phyloP scores from a whole-genome alignment of 2,797 vertebrate genomes.

The Sebastes wilsoni region DNA sequence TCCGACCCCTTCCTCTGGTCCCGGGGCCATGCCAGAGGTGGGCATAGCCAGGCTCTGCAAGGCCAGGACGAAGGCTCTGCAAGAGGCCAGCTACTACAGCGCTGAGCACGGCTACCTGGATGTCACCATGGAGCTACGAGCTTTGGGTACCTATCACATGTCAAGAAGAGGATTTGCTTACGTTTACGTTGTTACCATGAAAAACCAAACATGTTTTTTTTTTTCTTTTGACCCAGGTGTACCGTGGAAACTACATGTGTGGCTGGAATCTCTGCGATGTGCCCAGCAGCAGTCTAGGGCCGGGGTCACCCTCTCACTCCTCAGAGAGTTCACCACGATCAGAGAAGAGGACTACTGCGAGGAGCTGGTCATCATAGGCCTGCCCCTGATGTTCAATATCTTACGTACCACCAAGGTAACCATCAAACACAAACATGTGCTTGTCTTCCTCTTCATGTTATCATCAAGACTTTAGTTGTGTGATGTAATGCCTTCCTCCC shows the following conservation, averaged over 20 bases:
- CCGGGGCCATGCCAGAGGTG: constrained; percentile 71
- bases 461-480: background rate
- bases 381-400: constrained; percentile 93
- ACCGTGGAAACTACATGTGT: constrained; percentile 95
- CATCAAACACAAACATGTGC: background rate
- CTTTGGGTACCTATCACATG: constrained; percentile 82
- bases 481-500: background rate
- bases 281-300: constrained; percentile 91
- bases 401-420: constrained; percentile 92
- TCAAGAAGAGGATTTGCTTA: background rate
- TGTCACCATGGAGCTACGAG: constrained; percentile 96
- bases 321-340: constrained; percentile 91
- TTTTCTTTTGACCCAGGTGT: constrained; percentile 69
- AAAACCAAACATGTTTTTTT: background rate
- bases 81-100: constrained; percentile 97
- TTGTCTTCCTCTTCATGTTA: background rate
- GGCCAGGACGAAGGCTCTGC: constrained; percentile 93
- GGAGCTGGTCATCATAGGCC: constrained; percentile 88
- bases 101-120: constrained; percentile 96
- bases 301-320: constrained; percentile 88
- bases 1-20: constrained; percentile 77
- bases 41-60: constrained; percentile 89
- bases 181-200: background rate
- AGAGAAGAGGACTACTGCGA: constrained; percentile 94
- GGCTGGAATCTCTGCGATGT: constrained; percentile 93